Percentiles rank a stretch among this genome's conserved stretches.
phyloP scores from a whole-genome alignment of 2,113 vertebrate species.

The Maccullochella peelii region DNA sequence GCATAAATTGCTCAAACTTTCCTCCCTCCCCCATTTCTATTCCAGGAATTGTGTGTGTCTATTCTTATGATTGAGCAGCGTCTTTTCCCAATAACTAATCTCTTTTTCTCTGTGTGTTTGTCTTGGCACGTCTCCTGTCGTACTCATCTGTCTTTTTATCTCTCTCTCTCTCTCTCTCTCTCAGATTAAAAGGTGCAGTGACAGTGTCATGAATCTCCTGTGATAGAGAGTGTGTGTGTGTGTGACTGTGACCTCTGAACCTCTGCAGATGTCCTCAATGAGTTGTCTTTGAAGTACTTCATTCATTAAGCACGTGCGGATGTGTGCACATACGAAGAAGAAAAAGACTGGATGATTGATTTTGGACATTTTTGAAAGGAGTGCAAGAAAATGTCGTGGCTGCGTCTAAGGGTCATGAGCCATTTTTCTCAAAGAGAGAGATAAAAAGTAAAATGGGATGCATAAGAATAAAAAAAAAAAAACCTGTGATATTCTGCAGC shows the following conservation, averaged over 20 bases:
- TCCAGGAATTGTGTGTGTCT: slow-evolving; percentile 41
- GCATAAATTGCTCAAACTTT: slow-evolving; percentile 51
- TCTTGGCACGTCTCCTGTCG: slow-evolving; percentile 33
- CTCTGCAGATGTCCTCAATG: slow-evolving; percentile 42
- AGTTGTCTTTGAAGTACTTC: slow-evolving; percentile 4
- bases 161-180: not conserved
- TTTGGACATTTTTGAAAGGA: not conserved
- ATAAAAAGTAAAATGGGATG: not conserved
- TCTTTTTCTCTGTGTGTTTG: not conserved
- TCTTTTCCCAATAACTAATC: not conserved
- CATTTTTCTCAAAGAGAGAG: not conserved
- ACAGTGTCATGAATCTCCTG: slow-evolving; percentile 41
- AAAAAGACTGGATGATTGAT: not conserved
- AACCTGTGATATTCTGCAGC: slow-evolving; percentile 17
- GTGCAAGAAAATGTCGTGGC: not conserved
- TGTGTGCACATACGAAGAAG: not conserved
- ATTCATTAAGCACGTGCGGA: slow-evolving; percentile 15
- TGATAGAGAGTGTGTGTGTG: not conserved
- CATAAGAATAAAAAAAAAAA: not conserved
- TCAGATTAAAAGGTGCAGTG: slow-evolving; percentile 39
- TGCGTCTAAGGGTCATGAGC: not conserved
- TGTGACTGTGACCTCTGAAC: slow-evolving; percentile 29
- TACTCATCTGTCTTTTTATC: slow-evolving; percentile 43
- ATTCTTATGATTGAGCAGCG: not conserved
- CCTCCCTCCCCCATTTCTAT: slow-evolving; percentile 18